Percentiles rank a stretch among this genome's conserved stretches.
phyloP scores from a whole-genome alignment of 2,113 vertebrate species.

The Chionis minor region DNA sequence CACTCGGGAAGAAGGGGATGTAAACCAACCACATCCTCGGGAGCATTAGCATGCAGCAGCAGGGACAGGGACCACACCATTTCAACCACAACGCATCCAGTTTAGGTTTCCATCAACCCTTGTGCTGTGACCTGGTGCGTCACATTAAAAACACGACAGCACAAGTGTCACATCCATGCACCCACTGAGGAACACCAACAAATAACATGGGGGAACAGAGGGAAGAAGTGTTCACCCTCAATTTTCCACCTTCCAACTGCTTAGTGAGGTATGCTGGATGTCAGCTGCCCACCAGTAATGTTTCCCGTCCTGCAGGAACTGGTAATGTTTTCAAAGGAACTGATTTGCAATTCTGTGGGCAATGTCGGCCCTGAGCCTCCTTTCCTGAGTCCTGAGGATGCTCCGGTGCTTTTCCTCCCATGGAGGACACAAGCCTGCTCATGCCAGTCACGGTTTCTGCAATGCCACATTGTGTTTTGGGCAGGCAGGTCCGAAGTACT shows the following conservation, averaged over 20 bases:
- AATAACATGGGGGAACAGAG: neutral
- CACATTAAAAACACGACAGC: neutral
- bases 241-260: neutral
- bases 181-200: neutral
- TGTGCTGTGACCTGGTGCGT: neutral
- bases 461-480: neutral
- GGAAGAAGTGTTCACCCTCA: neutral
- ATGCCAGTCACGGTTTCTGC: accelerated
- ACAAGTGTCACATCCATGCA: neutral
- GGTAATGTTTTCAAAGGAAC: neutral
- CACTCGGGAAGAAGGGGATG: neutral
- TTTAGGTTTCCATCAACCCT: neutral
- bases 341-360: neutral
- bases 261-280: neutral
- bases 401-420: neutral
- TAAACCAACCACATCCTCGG: accelerated
- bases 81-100: neutral
- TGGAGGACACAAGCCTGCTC: neutral
- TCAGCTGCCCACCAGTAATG: neutral
- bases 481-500: neutral
- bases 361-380: neutral
- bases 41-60: neutral
- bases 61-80: neutral
- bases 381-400: neutral
- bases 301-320: neutral